These are phyloP conservation scores for Sebastes vulpes DNA, from an alignment of 2,797 vertebrate species.

Conservation along the genomic window DNA sequence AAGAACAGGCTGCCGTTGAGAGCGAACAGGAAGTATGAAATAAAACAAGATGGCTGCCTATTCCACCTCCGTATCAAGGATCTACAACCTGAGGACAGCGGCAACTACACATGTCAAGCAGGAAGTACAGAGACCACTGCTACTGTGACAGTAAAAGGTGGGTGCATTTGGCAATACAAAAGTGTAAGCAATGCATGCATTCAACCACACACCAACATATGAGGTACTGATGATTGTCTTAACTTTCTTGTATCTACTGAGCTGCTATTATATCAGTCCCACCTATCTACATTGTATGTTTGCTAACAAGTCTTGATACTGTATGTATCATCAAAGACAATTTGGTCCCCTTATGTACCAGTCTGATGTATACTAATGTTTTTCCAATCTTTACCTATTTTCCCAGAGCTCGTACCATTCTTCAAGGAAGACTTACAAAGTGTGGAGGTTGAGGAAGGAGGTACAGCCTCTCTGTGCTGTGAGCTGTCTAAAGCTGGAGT, in stretches of 20 bases:
- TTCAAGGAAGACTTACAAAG: conserved; percentile 71
- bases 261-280: neutral
- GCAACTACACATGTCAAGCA: conserved; percentile 86
- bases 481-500: conserved; percentile 84
- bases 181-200: neutral
- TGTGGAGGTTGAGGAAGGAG: conserved; percentile 73
- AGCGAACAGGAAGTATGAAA: conserved; percentile 84
- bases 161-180: neutral
- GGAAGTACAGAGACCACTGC: conserved; percentile 65
- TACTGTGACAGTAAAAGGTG: conserved; percentile 67
- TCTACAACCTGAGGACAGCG: conserved; percentile 87
- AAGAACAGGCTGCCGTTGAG: conserved; percentile 85
- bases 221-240: neutral
- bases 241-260: neutral
- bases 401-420: conserved; percentile 59
- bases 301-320: neutral
- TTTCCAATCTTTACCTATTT: neutral
- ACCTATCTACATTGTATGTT: neutral
- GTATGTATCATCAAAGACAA: neutral
- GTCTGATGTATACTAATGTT: neutral
- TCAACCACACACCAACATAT: neutral
- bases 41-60: conserved; percentile 82
- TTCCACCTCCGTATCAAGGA: conserved; percentile 86
- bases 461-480: conserved; percentile 66
- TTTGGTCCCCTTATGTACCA: neutral